Conservation (phyloP, 2,113 vertebrate species). For the Datnioides undecimradiatus region DNA sequence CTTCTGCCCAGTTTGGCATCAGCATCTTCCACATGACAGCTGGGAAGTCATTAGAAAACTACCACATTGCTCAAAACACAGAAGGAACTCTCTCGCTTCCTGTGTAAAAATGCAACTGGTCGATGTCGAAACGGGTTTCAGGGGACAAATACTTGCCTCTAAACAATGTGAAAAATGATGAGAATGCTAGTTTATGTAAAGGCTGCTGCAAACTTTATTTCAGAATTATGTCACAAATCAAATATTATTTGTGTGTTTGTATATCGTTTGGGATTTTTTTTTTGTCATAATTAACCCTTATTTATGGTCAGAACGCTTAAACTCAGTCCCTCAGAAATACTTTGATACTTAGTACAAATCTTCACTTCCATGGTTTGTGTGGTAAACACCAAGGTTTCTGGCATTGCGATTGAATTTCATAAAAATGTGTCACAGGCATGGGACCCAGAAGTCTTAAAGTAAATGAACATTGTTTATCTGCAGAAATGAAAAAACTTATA, state of each 20-base stretch:
- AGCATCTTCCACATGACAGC: constrained; percentile 67
- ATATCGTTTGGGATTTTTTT: no score
- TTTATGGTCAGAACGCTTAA: not conserved
- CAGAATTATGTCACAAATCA: not conserved
- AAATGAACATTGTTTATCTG: not conserved
- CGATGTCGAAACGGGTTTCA: not conserved
- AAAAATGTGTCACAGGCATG: not conserved
- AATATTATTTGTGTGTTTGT: not conserved
- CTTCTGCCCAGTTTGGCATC: constrained; percentile 49
- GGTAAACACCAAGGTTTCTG: not conserved
- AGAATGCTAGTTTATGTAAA: not conserved
- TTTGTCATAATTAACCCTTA: not conserved
- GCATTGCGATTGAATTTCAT: not conserved
- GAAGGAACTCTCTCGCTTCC: constrained; percentile 11
- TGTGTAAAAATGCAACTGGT: constrained; percentile 15
- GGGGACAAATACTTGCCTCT: constrained; percentile 5
- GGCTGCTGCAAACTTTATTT: not conserved
- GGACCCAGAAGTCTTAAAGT: not conserved
- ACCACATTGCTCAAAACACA: constrained; percentile 50
- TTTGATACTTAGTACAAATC: not conserved
- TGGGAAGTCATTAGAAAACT: constrained; percentile 65
- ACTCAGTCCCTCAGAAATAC: not conserved
- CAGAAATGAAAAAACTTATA: not conserved
- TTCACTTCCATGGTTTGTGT: not conserved
- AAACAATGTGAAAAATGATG: constrained; percentile 20